Conservation (phyloP, 2,888 invertebrate species). For the Meghimatium bilineatum region DNA sequence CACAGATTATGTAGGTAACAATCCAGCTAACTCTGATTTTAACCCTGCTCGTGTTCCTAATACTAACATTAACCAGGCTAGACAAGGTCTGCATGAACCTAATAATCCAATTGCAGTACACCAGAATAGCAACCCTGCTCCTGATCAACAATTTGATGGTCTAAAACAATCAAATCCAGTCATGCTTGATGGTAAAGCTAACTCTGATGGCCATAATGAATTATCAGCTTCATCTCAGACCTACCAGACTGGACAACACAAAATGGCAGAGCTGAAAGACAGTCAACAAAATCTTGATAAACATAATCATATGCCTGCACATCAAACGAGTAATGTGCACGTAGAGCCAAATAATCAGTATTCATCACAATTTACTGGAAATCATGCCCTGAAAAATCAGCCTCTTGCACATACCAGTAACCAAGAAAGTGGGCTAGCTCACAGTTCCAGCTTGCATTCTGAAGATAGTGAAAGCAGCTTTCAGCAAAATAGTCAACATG, state of each 20-base stretch:
- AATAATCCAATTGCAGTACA: not conserved
- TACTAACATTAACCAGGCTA: conserved; percentile 8
- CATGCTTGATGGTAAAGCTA: not conserved
- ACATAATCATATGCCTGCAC: not conserved
- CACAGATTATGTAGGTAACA: not conserved
- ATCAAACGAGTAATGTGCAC: not conserved
- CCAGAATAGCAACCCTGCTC: not conserved
- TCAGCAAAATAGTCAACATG: not conserved
- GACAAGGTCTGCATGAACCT: not conserved
- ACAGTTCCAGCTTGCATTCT: not conserved
- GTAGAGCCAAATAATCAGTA: not conserved
- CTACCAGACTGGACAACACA: conserved; percentile 2
- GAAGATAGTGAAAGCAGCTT: not conserved
- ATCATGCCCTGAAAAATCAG: not conserved
- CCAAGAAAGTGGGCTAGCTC: not conserved
- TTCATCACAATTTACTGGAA: not conserved
- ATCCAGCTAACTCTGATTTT: not conserved
- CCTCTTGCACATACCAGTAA: not conserved
- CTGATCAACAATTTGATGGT: not conserved
- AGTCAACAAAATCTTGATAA: not conserved
- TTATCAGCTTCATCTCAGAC: not conserved
- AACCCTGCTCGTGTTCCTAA: not conserved
- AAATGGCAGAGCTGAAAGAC: not conserved
- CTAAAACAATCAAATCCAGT: not conserved
- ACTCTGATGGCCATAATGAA: not conserved